Conservation (phyloP, 2,888 invertebrate genomes). For the Ischnura elegans region DNA sequence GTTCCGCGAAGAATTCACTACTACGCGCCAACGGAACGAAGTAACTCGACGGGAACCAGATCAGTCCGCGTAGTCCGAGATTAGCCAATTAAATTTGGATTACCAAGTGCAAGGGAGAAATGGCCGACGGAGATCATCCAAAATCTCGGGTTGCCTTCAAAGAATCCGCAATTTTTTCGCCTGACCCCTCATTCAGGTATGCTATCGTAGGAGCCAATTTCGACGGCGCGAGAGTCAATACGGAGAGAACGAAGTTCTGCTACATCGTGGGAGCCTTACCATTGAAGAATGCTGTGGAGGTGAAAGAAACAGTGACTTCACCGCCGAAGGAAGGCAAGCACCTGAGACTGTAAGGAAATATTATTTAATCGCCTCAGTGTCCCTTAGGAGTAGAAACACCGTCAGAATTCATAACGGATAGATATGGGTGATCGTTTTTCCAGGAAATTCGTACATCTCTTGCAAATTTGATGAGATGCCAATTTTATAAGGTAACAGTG, state of each 20-base stretch:
- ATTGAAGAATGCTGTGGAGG: constrained; percentile 18
- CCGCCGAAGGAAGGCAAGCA: not conserved
- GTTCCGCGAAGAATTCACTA: no score
- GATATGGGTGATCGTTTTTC: not conserved
- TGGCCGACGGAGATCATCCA: not conserved
- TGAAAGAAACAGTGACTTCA: not conserved
- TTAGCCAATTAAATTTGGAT: not conserved
- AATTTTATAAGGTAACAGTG: no score
- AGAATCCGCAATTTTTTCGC: not conserved
- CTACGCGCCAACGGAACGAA: not conserved
- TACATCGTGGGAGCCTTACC: constrained; percentile 72
- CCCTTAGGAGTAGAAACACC: not conserved
- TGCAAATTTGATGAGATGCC: not conserved
- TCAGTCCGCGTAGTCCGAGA: not conserved
- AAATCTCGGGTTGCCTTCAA: not conserved
- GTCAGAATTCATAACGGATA: not conserved
- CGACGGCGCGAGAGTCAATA: constrained; percentile 70
- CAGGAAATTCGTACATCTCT: not conserved
- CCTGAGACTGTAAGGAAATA: not conserved
- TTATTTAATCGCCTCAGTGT: not conserved
- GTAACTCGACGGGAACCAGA: not conserved
- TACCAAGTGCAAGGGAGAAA: not conserved
- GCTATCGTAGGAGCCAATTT: constrained; percentile 74
- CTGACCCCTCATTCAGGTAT: constrained; percentile 74
- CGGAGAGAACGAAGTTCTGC: constrained; percentile 72